Conservation (phyloP, 2,888 invertebrate species). For the Oxyscelio sp. region DNA sequence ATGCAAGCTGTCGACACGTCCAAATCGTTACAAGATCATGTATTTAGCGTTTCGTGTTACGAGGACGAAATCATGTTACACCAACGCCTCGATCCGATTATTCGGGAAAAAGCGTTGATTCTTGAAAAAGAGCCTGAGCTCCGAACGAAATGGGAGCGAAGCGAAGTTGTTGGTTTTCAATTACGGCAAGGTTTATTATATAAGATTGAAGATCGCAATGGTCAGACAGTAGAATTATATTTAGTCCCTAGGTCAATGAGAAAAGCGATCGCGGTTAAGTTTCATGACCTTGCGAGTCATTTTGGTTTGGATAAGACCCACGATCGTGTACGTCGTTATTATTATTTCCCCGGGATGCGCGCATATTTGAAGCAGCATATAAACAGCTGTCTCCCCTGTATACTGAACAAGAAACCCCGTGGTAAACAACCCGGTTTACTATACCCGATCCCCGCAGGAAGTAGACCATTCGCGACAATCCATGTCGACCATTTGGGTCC, state of each 20-base stretch:
- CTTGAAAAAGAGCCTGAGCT: too few species aligned
- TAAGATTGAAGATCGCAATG: background rate
- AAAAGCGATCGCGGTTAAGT: constrained; percentile 54
- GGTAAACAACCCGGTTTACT: constrained; percentile 72
- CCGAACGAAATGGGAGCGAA: too few species aligned
- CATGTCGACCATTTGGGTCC: constrained; percentile 60
- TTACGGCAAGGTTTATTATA: background rate
- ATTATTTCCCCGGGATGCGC: constrained; percentile 64
- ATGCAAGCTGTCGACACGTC: too few species aligned
- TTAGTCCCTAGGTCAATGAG: constrained; percentile 44
- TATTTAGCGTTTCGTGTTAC: too few species aligned
- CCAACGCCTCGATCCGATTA: too few species aligned
- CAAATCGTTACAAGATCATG: too few species aligned
- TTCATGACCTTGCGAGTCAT: constrained; percentile 58
- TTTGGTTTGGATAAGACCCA: constrained; percentile 52
- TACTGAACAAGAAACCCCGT: constrained; percentile 42
- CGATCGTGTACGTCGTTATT: constrained; percentile 27
- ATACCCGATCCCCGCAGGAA: constrained; percentile 70
- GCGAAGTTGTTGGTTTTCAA: too few species aligned
- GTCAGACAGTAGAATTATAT: background rate
- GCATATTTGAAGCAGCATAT: constrained; percentile 69
- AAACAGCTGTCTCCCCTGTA: constrained; percentile 67
- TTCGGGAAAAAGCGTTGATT: too few species aligned
- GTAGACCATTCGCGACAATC: constrained; percentile 63
- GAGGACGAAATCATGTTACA: too few species aligned